Conservation (phyloP, 2,113 vertebrate species). For the Nibea albiflora region DNA sequence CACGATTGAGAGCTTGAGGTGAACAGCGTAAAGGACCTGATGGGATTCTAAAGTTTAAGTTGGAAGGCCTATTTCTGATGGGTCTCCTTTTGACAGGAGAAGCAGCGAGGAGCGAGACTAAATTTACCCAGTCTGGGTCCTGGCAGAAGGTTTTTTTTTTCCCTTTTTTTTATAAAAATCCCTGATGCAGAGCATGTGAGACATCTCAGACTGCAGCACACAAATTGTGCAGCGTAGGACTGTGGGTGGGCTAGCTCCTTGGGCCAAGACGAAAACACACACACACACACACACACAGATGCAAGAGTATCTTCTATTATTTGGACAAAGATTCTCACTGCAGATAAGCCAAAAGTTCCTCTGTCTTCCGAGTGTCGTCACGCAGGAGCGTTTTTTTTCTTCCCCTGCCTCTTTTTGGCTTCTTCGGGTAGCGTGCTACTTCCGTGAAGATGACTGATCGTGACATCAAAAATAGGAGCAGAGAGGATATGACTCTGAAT, state of each 20-base stretch:
- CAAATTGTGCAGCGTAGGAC: slow-evolving; percentile 40
- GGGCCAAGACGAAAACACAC: slow-evolving; percentile 47
- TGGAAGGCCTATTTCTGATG: slow-evolving; percentile 45
- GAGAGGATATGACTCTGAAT: slow-evolving; percentile 27
- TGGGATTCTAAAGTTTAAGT: slow-evolving; percentile 37
- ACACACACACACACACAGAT: slow-evolving; percentile 46
- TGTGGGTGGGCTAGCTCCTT: slow-evolving; percentile 63
- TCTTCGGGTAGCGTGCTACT: background rate
- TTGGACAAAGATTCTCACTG: slow-evolving; percentile 46
- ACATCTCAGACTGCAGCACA: slow-evolving; percentile 66
- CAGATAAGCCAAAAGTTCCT: slow-evolving; percentile 51
- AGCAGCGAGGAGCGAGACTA: slow-evolving; percentile 46
- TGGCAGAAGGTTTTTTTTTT: slow-evolving; percentile 29
- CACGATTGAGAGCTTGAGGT: slow-evolving; percentile 31
- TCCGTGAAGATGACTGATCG: slow-evolving; percentile 57
- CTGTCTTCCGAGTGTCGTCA: slow-evolving; percentile 49
- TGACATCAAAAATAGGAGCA: slow-evolving; percentile 58
- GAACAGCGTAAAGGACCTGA: slow-evolving; percentile 22
- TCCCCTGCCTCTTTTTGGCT: slow-evolving; percentile 51
- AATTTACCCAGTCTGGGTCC: slow-evolving; percentile 54
- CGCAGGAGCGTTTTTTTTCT: slow-evolving; percentile 28
- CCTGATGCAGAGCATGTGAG: slow-evolving; percentile 64
- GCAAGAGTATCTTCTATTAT: slow-evolving; percentile 40
- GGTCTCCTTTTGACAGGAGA: slow-evolving; percentile 56
- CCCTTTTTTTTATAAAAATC: slow-evolving; percentile 1